Conservation (phyloP, 2,113 vertebrate genomes). For the Caranx ignobilis region DNA sequence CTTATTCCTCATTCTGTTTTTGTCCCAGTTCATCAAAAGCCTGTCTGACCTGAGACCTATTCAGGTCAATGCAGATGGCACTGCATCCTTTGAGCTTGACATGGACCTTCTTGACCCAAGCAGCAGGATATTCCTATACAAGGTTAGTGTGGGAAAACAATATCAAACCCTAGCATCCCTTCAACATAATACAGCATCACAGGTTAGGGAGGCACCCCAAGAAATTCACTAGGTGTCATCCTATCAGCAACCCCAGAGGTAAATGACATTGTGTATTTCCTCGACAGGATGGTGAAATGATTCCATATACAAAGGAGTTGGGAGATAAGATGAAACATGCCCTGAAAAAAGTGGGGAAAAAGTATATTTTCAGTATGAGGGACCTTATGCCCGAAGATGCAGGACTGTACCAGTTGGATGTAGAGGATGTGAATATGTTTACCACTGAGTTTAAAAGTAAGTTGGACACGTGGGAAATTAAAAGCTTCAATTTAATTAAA, state of each 20-base stretch:
- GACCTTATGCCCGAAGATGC: conserved; percentile 89
- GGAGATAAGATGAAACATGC: conserved; percentile 81
- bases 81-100: conserved; percentile 86
- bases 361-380: conserved; percentile 84
- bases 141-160: conserved; percentile 80
- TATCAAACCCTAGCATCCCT: background rate
- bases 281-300: conserved; percentile 86
- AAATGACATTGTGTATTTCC: background rate
- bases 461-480: conserved; percentile 9
- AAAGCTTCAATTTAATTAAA: background rate
- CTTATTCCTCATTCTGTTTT: conserved; percentile 13
- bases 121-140: conserved; percentile 88
- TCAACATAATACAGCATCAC: background rate
- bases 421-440: conserved; percentile 86
- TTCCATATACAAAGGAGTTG: conserved; percentile 81
- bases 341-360: conserved; percentile 83
- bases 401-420: conserved; percentile 89
- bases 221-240: background rate
- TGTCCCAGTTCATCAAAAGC: conserved; percentile 82
- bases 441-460: conserved; percentile 87
- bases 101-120: conserved; percentile 86
- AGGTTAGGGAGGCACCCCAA: background rate
- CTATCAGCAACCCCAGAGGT: background rate
- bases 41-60: conserved; percentile 84
- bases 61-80: conserved; percentile 78